These are phyloP conservation scores for Cygnus atratus DNA, from an alignment of 2,113 vertebrate species.

Conservation along the genomic window DNA sequence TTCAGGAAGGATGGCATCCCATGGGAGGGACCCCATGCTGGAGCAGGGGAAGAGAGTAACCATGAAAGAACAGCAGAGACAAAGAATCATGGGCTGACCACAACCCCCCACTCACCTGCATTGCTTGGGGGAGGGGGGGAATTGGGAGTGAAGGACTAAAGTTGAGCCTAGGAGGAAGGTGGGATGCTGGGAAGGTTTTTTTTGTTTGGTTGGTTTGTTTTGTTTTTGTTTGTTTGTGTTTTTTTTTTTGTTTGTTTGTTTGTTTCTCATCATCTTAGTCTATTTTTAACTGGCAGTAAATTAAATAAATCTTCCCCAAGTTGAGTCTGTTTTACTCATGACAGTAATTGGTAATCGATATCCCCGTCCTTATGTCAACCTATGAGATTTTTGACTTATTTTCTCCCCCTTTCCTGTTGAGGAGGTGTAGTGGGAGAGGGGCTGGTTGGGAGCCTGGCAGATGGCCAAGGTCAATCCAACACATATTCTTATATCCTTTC, in stretches of 20 bases:
- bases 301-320: background rate
- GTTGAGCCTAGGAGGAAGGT: background rate
- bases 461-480: background rate
- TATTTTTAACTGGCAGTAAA: background rate
- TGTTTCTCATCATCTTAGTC: background rate
- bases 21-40: accelerated
- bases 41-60: background rate
- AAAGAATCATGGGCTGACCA: background rate
- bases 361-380: background rate
- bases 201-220: no score
- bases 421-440: background rate
- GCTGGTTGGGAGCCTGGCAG: background rate
- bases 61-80: background rate
- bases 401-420: background rate
- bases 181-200: accelerated
- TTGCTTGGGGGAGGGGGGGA: background rate
- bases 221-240: no score
- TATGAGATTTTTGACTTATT: background rate
- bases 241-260: no score
- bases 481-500: background rate
- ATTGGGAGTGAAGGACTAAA: background rate
- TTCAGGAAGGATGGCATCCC: background rate
- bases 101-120: accelerated
- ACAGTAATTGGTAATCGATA: background rate
- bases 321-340: background rate